phyloP scores from a whole-genome alignment of 2,888 invertebrate genomes.

The Chymomyza caudatula region DNA sequence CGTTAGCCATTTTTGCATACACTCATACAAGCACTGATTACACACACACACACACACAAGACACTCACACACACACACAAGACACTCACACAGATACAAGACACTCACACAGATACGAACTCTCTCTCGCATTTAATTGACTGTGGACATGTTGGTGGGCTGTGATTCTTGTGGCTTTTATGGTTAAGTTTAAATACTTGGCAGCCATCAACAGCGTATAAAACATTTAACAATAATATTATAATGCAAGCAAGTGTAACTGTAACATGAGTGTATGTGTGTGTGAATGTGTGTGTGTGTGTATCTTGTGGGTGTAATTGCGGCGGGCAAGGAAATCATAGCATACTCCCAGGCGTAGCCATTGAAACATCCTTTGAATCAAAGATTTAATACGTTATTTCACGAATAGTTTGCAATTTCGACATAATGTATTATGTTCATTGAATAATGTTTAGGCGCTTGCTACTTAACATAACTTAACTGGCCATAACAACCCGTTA shows the following conservation, averaged over 20 bases:
- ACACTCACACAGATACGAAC: background rate
- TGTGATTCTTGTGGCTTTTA: slow-evolving; percentile 71
- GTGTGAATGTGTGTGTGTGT: slow-evolving; percentile 5
- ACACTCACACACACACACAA: too few species aligned
- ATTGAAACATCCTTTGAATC: background rate
- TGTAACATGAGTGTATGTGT: slow-evolving; percentile 15
- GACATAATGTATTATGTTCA: too few species aligned
- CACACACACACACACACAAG: slow-evolving; percentile 31
- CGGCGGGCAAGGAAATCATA: slow-evolving; percentile 36
- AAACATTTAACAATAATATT: slow-evolving; percentile 66
- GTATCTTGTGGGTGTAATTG: slow-evolving; percentile 7
- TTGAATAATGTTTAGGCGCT: too few species aligned
- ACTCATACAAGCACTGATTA: slow-evolving; percentile 53
- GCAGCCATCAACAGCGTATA: slow-evolving; percentile 70
- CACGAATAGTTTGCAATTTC: too few species aligned
- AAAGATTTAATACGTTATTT: too few species aligned
- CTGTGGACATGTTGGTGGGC: slow-evolving; percentile 63
- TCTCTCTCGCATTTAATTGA: slow-evolving; percentile 52
- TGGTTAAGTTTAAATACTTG: slow-evolving; percentile 72
- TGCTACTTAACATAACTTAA: too few species aligned
- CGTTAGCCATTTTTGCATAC: slow-evolving; percentile 73
- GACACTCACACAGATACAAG: slow-evolving; percentile 15
- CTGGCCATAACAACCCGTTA: too few species aligned
- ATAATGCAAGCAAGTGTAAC: slow-evolving; percentile 37
- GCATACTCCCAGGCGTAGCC: slow-evolving; percentile 52